Conservation (phyloP, 1,140 invertebrate genomes). For the Anoplophora glabripennis region DNA sequence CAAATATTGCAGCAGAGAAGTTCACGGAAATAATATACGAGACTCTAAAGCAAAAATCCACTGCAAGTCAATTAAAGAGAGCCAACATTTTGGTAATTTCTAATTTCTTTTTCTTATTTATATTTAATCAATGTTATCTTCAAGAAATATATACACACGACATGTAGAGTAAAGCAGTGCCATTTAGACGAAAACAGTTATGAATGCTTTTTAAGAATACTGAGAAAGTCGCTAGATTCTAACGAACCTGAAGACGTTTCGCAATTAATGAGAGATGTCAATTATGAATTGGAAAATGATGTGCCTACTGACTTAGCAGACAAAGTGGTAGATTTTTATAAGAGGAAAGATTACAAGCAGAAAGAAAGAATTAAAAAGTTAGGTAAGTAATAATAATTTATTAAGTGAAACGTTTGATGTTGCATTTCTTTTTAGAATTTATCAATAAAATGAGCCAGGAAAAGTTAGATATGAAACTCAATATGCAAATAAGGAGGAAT, state of each 20-base stretch:
- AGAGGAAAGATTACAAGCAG: constrained; percentile 17
- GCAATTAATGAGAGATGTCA: neutral
- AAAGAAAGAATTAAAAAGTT: constrained; percentile 13
- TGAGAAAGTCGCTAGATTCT: neutral
- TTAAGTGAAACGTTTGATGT: constrained; percentile 3
- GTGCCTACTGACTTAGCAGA: neutral
- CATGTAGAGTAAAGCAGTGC: constrained; percentile 6
- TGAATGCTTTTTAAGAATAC: constrained; percentile 3
- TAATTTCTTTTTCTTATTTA: neutral
- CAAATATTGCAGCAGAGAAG: constrained; percentile 18
- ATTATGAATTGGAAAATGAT: neutral
- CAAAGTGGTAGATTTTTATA: constrained; percentile 16
- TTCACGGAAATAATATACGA: constrained; percentile 29
- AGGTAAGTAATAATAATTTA: constrained; percentile 4
- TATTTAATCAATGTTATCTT: constrained; percentile 7
- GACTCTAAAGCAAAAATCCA: constrained; percentile 22
- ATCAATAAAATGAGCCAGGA: constrained; percentile 24
- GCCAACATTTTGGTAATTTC: constrained; percentile 24
- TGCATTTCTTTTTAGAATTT: constrained; percentile 10
- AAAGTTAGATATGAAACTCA: constrained; percentile 10
- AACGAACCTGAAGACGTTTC: neutral
- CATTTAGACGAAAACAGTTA: constrained; percentile 5
- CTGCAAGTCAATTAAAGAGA: constrained; percentile 16
- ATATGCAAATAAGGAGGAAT: constrained; percentile 6
- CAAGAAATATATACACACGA: constrained; percentile 24